Percentiles rank a stretch among this genome's conserved stretches.
Conservation (phyloP, 2,113 vertebrate genomes). For the Echinops telfairi region DNA sequence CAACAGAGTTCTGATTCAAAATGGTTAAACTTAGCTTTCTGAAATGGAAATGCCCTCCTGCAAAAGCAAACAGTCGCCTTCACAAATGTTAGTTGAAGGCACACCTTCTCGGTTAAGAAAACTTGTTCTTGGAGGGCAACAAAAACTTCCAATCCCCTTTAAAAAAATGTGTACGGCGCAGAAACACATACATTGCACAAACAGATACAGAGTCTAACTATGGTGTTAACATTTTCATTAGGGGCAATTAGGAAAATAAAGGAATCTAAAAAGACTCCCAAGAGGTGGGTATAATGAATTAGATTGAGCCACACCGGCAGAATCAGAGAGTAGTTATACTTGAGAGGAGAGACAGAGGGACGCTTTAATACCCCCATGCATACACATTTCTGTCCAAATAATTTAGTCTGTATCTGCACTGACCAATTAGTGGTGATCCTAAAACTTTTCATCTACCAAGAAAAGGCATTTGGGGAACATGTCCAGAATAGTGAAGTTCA, state of each 20-base stretch:
- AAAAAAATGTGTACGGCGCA: not conserved
- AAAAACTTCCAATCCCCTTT: not conserved
- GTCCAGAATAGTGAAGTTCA: not conserved
- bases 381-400: not conserved
- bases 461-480: constrained; percentile 10
- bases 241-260: not conserved
- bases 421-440: not conserved
- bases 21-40: constrained; percentile 52
- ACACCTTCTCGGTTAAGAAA: not conserved
- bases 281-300: not conserved
- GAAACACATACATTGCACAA: not conserved
- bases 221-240: constrained; percentile 21
- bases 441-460: not conserved
- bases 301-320: not conserved
- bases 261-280: not conserved
- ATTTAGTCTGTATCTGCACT: not conserved
- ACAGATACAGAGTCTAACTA: not conserved
- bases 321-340: not conserved
- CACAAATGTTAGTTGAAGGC: constrained; percentile 25
- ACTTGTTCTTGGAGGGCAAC: not conserved
- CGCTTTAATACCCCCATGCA: too few species aligned
- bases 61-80: constrained; percentile 19
- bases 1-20: constrained; percentile 62
- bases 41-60: constrained; percentile 58
- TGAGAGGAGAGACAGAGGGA: not conserved